Base-by-base conservation (phyloP, 2,113 vertebrate genomes). In the Todiramphus saurophagus region DNA sequence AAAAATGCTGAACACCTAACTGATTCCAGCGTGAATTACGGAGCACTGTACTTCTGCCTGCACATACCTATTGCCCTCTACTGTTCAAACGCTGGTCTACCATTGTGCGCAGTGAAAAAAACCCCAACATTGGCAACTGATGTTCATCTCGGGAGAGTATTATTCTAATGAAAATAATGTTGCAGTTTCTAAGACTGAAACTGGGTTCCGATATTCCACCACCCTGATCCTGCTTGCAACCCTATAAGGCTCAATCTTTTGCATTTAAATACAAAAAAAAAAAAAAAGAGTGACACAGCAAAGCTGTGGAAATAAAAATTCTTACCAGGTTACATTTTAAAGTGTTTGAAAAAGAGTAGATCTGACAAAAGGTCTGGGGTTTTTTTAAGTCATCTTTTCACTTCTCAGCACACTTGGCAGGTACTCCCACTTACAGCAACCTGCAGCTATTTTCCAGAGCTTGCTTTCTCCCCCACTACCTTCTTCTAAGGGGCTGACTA, bases 1-100 rank as follows among this genome's bases (percentile, higher is more conserved):
- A 12, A 70, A 74, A 78, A 4, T 25, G 66, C 51, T 20, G 16
- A 59, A 51, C 17, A 76, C 23, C 35, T 1, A 19, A 5, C 10
- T 0, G 46, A 51, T 46, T 24, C n/a, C 86, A 78, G 76, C 46
- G 59, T 2, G 4, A 43, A 30, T 5, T 33, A 5, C 0, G 1
- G 10, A 78, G 51, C 25, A 16, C 10, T 23, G 66, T 30, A 41
- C 28, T 4, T 14, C 20, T 0, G 31, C 50, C 24, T 4, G 6
- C 72, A 86, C 37, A 31, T 25, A 39, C 23, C 63, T 73, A 83
- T 27, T 90, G 96, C 94, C 96, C 96, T 89, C 96, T 97, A 25
- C 79, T 95, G 96, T 88, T 46, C 56, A 75, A 59, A 75, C 8
- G 5, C 12, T 15, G 13, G 9, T 28, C 48, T 85, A 31, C 31